A percentile compares a stretch with the other conserved stretches of the same genome.
Evolutionary conservation across 2,113 vertebrate species (phyloP).

Genomic region (Melozone crissalis): DNA sequence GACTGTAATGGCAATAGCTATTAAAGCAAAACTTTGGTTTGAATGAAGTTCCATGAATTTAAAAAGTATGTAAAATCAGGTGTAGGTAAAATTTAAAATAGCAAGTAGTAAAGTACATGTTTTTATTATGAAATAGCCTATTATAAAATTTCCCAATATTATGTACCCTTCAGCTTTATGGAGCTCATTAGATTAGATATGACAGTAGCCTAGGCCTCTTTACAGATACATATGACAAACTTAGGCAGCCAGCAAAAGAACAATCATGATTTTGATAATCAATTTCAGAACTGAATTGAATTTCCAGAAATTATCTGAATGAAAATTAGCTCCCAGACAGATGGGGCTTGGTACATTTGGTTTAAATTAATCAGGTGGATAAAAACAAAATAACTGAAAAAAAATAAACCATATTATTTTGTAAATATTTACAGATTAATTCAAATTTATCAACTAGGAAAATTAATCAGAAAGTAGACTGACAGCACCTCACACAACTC

Average conservation of each 20-base stretch:
- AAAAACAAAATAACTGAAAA: neutral
- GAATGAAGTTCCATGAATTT: neutral
- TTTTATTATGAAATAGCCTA: neutral
- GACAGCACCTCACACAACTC: constrained; percentile 20
- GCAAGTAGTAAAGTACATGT: neutral
- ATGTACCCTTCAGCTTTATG: neutral
- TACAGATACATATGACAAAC: neutral
- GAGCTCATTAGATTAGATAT: neutral
- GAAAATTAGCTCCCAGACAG: constrained; percentile 1
- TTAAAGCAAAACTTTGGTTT: neutral
- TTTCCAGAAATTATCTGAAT: constrained; percentile 35
- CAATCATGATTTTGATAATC: constrained; percentile 38
- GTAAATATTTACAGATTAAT: constrained; percentile 61
- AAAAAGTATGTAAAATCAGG: neutral
- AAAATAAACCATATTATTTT: neutral
- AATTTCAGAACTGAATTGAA: constrained; percentile 24
- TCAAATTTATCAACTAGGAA: constrained; percentile 22
- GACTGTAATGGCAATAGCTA: neutral
- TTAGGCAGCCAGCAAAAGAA: constrained; percentile 1
- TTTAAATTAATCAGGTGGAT: neutral
- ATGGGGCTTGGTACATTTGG: neutral
- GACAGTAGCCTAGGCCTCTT: neutral
- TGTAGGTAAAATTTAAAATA: neutral
- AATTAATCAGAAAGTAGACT: constrained; percentile 40
- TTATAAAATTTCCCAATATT: neutral